Base-by-base conservation (phyloP, 2,797 vertebrate genomes). In the Tapirus indicus region DNA sequence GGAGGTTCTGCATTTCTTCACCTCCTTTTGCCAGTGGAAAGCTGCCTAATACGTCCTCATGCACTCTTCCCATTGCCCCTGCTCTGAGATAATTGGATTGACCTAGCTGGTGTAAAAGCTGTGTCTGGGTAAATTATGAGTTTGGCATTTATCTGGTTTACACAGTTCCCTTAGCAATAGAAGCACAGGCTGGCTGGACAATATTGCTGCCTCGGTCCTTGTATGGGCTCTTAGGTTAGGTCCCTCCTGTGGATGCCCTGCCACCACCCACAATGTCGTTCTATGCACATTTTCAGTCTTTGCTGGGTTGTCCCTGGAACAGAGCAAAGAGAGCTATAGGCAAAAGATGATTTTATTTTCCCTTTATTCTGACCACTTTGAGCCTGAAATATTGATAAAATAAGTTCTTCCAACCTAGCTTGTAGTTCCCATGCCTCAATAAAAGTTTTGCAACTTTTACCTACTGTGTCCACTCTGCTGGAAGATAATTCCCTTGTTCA, bases 31-130 rank as follows among this genome's bases (percentile, higher is more conserved):
- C 68, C 38, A 16, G 35, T 54, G 29, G 82, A 88, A 95, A 96
- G 11, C 74, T 93, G 38, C 49, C 68, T 92, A 72, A 78, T 94
- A 66, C 17, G 56, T 78, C 91, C 38, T 94, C 25, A 12, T 29
- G n/a, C 23, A 32, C 38, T 96, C 54, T 90, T 82, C 29, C 56
- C 38, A 35, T 72, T 32, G 49, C 88, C 47, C 52, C 82, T 75
- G 38, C 77, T 96, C 92, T 74, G 62, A 83, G 85, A 95, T 97
- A 94, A 97, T 97, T 96, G 71, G 78, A 94, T 97, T 96, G 91
- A 87, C 79, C 92, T 66, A 25, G 6, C 78, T 79, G 56, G 90
- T 85, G 23, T 84, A 86, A 97, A 85, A 93, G 91, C 77, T 16
- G 16, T 66, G 68, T 92, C 92, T 95, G 56, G 62, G 77, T 96